These are phyloP conservation scores for Linurgus olivaceus DNA, from an alignment of 2,797 vertebrate species.

Conservation along the genomic window DNA sequence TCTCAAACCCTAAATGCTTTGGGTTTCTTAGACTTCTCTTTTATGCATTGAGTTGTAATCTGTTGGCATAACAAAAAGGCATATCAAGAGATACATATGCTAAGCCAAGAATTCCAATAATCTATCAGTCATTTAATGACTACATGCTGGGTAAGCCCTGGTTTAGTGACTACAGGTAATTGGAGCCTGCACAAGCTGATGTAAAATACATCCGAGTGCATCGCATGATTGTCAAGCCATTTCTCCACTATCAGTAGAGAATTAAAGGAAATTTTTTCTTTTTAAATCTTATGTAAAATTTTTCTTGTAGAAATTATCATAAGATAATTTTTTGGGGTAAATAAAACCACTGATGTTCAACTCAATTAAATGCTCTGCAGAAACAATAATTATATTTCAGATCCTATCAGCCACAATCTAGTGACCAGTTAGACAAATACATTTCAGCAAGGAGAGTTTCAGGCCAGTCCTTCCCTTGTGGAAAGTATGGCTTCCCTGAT, in stretches of 20 bases:
- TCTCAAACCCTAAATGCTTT: not conserved
- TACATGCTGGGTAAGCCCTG: slow-evolving; percentile 7
- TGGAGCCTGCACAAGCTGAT: slow-evolving; percentile 4
- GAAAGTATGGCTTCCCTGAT: not conserved
- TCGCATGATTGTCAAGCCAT: not conserved
- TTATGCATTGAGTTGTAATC: not conserved
- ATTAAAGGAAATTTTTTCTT: not conserved
- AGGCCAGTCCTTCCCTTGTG: not conserved
- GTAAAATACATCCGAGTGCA: slow-evolving; percentile 19
- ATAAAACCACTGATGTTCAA: not conserved
- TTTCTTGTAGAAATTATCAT: not conserved
- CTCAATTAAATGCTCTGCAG: not conserved
- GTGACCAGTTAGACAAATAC: not conserved
- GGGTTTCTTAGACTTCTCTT: not conserved
- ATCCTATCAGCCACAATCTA: not conserved
- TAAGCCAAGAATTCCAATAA: slow-evolving; percentile 29
- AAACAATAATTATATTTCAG: not conserved
- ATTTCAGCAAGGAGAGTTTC: not conserved
- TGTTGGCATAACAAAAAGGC: not conserved
- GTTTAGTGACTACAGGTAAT: slow-evolving; percentile 36
- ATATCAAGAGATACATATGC: not conserved
- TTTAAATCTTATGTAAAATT: not conserved
- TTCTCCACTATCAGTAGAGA: not conserved
- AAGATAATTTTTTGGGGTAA: not conserved
- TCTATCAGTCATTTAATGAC: slow-evolving; percentile 10